phyloP scores from a whole-genome alignment of 2,797 vertebrate genomes.

The Cyclopterus lumpus region DNA sequence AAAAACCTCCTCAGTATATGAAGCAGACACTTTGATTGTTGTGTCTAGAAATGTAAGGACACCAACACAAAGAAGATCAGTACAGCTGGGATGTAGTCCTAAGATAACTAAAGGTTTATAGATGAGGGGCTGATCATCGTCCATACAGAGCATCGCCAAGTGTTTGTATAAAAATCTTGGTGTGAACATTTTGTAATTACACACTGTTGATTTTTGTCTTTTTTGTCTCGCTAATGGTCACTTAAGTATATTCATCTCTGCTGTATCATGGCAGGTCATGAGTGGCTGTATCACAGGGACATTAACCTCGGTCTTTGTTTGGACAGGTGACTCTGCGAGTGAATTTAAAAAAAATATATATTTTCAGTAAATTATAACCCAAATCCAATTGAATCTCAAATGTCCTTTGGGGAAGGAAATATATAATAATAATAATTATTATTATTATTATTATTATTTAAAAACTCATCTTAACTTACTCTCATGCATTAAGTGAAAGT shows the following conservation, averaged over 20 bases:
- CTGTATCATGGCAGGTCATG: not conserved
- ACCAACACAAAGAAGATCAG: conserved; percentile 1
- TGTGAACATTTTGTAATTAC: not conserved
- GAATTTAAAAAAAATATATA: not conserved
- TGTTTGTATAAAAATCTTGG: not conserved
- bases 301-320: not conserved
- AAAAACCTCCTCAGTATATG: not conserved
- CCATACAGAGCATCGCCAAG: not conserved
- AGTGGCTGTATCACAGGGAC: not conserved
- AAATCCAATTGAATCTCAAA: not conserved
- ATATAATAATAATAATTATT: not conserved
- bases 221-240: not conserved
- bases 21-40: not conserved
- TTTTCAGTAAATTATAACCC: not conserved
- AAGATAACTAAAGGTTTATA: not conserved
- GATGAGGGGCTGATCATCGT: not conserved
- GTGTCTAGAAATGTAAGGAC: not conserved
- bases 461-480: not conserved
- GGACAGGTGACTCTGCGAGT: not conserved
- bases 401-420: not conserved
- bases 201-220: conserved; percentile 1
- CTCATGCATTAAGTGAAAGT: not conserved
- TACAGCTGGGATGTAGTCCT: not conserved
- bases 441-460: not conserved
- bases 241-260: not conserved